Percentiles rank a stretch among this genome's conserved stretches.
phyloP scores from a whole-genome alignment of 2,797 vertebrate species.

The Chelmon rostratus region DNA sequence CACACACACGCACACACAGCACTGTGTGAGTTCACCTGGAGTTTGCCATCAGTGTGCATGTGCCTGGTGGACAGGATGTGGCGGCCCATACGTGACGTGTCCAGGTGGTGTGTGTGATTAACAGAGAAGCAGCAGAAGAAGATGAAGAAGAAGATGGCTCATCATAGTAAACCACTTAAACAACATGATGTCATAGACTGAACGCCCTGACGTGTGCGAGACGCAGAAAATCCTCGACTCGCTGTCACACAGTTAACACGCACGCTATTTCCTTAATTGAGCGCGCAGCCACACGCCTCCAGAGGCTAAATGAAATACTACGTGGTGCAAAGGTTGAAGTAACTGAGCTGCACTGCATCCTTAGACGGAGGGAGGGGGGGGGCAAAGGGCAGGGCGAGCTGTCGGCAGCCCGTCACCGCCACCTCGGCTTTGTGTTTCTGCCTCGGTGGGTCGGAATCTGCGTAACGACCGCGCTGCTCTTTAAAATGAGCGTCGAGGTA shows the following conservation, averaged over 20 bases:
- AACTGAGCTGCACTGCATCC: not conserved
- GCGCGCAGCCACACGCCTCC: constrained; percentile 7
- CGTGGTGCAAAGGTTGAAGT: constrained; percentile 12
- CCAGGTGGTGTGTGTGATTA: constrained; percentile 16
- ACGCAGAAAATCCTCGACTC: not conserved
- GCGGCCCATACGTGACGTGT: constrained; percentile 18
- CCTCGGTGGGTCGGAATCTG: constrained; percentile 56
- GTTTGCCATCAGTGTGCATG: constrained; percentile 41
- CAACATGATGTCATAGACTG: not conserved
- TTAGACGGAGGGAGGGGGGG: constrained; percentile 11
- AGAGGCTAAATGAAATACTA: not conserved
- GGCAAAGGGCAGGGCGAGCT: constrained; percentile 22
- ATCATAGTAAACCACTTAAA: not conserved
- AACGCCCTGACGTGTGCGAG: not conserved
- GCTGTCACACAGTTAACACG: not conserved
- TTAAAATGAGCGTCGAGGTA: constrained; percentile 43
- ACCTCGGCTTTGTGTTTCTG: constrained; percentile 66
- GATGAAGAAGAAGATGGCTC: no score
- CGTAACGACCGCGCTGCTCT: constrained; percentile 48
- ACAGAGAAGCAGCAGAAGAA: constrained; percentile 5
- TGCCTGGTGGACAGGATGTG: constrained; percentile 41
- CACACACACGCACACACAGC: no score
- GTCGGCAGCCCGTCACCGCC: constrained; percentile 61
- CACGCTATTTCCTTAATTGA: constrained; percentile 15
- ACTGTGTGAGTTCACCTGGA: constrained; percentile 43